Evolutionary conservation across 30 jellyfish, hydroid and myxozoan species (phyloP).

Genomic region (Clytia hemisphaerica): DNA sequence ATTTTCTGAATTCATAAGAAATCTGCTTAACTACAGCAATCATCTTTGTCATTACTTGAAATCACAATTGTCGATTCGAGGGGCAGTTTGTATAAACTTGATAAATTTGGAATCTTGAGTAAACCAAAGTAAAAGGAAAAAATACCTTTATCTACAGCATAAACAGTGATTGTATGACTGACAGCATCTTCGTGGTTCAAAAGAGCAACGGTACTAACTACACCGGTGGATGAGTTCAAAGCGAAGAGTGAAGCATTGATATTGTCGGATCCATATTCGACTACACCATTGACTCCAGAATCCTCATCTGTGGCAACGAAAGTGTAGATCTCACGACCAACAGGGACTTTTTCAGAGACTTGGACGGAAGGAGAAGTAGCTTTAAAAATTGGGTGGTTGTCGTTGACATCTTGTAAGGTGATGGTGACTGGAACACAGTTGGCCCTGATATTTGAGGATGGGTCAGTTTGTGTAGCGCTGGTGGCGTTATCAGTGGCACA

Average conservation of each 20-base stretch:
- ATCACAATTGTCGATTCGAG: too few relatives aligned
- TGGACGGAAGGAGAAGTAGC: constrained; percentile 22
- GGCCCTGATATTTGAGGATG: constrained; percentile 3
- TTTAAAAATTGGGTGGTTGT: constrained; percentile 47
- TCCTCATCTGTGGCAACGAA: constrained; percentile 21
- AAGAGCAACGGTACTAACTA: constrained; percentile 1
- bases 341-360: constrained; percentile 38
- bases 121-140: too few relatives aligned
- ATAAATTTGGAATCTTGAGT: too few relatives aligned
- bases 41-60: too few relatives aligned
- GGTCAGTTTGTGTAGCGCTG: neutral
- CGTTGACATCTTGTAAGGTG: constrained; percentile 38
- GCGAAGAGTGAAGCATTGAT: constrained; percentile 14
- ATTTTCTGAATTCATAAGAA: too few relatives aligned
- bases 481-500: constrained; percentile 57
- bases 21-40: too few relatives aligned
- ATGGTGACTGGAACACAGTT: constrained; percentile 38
- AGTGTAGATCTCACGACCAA: neutral
- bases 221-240: constrained; percentile 39
- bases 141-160: constrained; percentile 20
- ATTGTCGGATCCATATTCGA: neutral
- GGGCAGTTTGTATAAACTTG: too few relatives aligned
- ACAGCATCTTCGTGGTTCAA: constrained; percentile 43
- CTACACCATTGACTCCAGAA: constrained; percentile 25
- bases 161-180: constrained; percentile 19